Evolutionary conservation across 2,888 invertebrate species (phyloP), one percentile per base, ranked within the genome.

Genomic region (Dendrolimus pini): DNA sequence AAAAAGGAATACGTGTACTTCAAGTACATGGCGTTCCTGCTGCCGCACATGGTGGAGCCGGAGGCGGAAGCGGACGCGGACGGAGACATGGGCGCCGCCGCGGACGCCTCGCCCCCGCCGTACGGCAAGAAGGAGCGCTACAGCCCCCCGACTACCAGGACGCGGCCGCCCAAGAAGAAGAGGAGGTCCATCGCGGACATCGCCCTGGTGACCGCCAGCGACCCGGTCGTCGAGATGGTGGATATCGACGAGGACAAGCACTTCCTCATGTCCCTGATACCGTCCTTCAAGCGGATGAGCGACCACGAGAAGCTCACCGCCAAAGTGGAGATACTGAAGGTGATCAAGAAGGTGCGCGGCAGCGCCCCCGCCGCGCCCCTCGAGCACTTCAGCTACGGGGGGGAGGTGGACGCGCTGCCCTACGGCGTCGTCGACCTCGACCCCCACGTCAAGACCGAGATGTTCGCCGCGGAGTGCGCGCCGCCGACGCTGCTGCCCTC

Each of bases 311-410:
- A 78, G 59, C 63, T 78, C 12, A 70, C 70, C 2, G 75, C 76
- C 7, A 80, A 77, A 60, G 68, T 80, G 60, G 72, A 74, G 42
- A 77, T 80, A n/a, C 63, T 80, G n/a, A 75, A 75, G 58, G 69
- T 74, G n/a, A 75, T 77, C 52, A 70, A 70, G 56, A 62, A 69
- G 10, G 47, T 47, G 47, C 47, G 47, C 12, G 9, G 47, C 2
- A 12, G 47, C 9, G 47, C 47, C 9, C 47, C 47, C 47, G 9
- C 47, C 47, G 12, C 47, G 6, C 6, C 47, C 6, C 9, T 12
- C 9, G 47, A 47, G 2, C 47, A 47, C 9, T 12, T 47, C 9
- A 12, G 47, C 47, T 47, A 10, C 10, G 47, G 9, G 9, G 12
- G 9, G 7, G 47, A 47, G 12, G 47, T 47, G 12, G 47, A 58